Evolutionary conservation across 2,113 vertebrate species (phyloP).

Genomic region (Lasiurus cinereus): DNA sequence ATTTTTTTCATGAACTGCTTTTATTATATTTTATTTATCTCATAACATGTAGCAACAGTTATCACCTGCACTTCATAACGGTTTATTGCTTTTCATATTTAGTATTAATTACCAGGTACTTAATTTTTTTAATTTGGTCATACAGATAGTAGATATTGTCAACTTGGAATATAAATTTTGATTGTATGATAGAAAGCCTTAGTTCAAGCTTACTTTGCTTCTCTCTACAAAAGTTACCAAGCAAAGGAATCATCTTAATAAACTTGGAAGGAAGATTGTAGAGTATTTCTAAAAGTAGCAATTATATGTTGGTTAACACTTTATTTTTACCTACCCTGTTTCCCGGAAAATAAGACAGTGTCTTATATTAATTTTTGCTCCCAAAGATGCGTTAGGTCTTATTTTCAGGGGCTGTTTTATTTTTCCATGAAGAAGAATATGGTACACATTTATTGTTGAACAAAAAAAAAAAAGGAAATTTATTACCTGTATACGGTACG

Average conservation of each 20-base stretch:
- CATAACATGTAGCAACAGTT: background rate
- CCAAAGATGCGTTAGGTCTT: no score
- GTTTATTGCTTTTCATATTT: background rate
- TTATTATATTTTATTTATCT: slow-evolving; percentile 17
- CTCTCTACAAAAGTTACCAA: slow-evolving; percentile 27
- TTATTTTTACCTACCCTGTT: slow-evolving; percentile 35
- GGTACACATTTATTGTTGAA: no score
- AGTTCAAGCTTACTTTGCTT: background rate
- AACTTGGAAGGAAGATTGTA: background rate
- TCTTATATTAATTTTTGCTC: no score
- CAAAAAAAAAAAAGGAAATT: no score
- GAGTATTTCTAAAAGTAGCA: slow-evolving; percentile 28
- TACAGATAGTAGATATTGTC: background rate
- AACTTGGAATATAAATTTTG: slow-evolving; percentile 34
- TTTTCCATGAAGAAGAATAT: no score
- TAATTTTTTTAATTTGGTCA: background rate
- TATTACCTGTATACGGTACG: no score
- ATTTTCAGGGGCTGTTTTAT: no score
- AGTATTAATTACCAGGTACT: slow-evolving; percentile 38
- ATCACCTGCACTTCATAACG: background rate
- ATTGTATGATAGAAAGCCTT: background rate
- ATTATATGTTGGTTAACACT: background rate
- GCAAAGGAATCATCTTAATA: background rate
- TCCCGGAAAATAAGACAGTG: no score
- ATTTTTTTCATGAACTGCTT: background rate